Conservation (phyloP, 2,113 vertebrate genomes). For the Etheostoma cragini region DNA sequence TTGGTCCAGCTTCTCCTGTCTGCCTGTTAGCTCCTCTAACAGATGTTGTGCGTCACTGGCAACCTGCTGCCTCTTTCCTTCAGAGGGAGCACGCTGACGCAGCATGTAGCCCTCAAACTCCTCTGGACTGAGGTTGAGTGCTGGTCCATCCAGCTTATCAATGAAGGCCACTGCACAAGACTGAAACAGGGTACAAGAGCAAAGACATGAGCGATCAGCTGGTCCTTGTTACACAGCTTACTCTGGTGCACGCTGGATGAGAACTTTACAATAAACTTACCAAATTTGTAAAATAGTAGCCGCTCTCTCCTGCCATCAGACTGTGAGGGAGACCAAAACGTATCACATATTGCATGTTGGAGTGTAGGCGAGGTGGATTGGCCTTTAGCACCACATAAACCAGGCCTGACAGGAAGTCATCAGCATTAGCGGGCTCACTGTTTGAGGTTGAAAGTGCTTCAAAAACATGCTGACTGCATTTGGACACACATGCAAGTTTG, state of each 20-base stretch:
- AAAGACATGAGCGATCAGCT: neutral
- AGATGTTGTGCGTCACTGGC: conserved; percentile 71
- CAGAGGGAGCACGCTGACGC: conserved; percentile 55
- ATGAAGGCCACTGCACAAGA: conserved; percentile 86
- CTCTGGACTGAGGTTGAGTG: conserved; percentile 82
- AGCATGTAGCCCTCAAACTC: conserved; percentile 85
- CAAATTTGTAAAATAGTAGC: conserved; percentile 88
- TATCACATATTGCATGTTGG: conserved; percentile 87
- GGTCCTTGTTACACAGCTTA: neutral
- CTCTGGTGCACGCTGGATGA: neutral
- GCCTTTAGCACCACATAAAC: conserved; percentile 85
- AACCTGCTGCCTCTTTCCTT: conserved; percentile 48
- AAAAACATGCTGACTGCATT: conserved; percentile 84
- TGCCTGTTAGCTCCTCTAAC: conserved; percentile 77
- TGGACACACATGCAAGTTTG: conserved; percentile 84
- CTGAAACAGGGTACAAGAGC: conserved; percentile 52
- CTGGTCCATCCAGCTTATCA: conserved; percentile 84
- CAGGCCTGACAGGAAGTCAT: conserved; percentile 85
- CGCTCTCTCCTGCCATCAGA: conserved; percentile 85
- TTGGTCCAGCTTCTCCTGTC: conserved; percentile 82
- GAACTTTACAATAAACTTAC: conserved; percentile 61
- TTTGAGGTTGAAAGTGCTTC: conserved; percentile 79
- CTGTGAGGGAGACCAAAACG: conserved; percentile 87
- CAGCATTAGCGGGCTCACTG: conserved; percentile 83
- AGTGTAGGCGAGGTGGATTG: conserved; percentile 85